These are phyloP conservation scores for Corvus cornix DNA, from an alignment of 2,113 vertebrate genomes.

Conservation along the genomic window DNA sequence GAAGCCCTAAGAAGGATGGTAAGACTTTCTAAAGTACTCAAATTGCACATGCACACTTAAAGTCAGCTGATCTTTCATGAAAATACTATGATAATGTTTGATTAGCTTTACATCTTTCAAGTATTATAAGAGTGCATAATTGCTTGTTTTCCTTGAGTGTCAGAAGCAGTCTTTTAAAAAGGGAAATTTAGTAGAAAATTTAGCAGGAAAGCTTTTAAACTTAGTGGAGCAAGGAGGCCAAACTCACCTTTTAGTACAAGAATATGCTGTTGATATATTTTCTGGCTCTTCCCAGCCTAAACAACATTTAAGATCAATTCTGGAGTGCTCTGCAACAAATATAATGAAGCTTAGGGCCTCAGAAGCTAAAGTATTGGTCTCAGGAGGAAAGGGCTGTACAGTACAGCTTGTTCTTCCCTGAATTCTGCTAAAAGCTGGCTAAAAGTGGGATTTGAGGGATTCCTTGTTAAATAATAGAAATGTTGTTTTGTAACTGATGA, in stretches of 20 bases:
- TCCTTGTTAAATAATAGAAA: not conserved
- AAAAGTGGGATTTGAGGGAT: not conserved
- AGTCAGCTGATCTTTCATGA: not conserved
- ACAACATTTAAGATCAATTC: not conserved
- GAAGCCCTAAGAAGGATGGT: not conserved
- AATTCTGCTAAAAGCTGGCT: not conserved
- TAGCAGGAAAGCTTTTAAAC: not conserved
- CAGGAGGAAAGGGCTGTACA: not conserved
- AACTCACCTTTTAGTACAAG: not conserved
- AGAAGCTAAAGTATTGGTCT: not conserved
- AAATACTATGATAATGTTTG: not conserved
- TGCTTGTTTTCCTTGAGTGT: not conserved
- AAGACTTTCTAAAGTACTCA: not conserved
- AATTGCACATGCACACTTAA: not conserved
- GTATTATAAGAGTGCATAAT: not conserved
- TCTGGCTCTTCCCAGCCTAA: not conserved
- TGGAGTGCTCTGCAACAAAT: not conserved
- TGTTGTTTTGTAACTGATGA: not conserved
- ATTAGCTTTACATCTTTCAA: not conserved
- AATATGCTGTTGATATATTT: not conserved
- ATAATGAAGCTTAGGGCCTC: not conserved
- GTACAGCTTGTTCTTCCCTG: not conserved
- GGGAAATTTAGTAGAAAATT: not conserved
- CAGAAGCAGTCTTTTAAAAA: not conserved
- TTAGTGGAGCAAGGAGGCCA: not conserved